A percentile compares a stretch with the other conserved stretches of the same genome.
Evolutionary conservation across 2,888 invertebrate genomes (phyloP).

Genomic region (Drosophila kambysellisi): DNA sequence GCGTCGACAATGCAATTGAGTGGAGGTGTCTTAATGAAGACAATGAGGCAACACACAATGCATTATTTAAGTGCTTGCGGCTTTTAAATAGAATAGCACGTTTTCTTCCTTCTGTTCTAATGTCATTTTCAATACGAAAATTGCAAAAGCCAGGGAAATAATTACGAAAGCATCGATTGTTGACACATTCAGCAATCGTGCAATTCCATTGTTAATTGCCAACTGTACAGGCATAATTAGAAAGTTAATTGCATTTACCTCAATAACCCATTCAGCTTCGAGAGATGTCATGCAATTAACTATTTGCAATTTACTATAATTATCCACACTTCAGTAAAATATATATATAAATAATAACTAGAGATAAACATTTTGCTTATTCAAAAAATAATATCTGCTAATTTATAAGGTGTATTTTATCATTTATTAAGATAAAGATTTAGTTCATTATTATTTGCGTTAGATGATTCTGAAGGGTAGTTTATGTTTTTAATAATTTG

Average conservation of each 20-base stretch:
- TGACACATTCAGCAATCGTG: background rate
- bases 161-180: constrained; percentile 19
- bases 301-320: background rate
- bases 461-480: background rate
- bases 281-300: background rate
- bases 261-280: background rate
- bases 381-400: background rate
- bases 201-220: constrained; percentile 3
- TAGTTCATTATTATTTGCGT: background rate
- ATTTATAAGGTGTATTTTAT: background rate
- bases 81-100: constrained; percentile 17
- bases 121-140: constrained; percentile 10
- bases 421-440: too few relatives aligned
- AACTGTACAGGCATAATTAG: constrained; percentile 21
- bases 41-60: constrained; percentile 32
- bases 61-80: constrained; percentile 30
- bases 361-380: background rate
- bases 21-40: constrained; percentile 31
- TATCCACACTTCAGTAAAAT: background rate
- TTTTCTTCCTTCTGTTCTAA: background rate
- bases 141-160: constrained; percentile 8
- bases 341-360: background rate
- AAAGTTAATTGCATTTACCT: constrained; percentile 5
- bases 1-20: constrained; percentile 7
- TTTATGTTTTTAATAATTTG: background rate